These are phyloP conservation scores for Elanoides forficatus DNA, from an alignment of 2,113 vertebrate species.

Conservation along the genomic window DNA sequence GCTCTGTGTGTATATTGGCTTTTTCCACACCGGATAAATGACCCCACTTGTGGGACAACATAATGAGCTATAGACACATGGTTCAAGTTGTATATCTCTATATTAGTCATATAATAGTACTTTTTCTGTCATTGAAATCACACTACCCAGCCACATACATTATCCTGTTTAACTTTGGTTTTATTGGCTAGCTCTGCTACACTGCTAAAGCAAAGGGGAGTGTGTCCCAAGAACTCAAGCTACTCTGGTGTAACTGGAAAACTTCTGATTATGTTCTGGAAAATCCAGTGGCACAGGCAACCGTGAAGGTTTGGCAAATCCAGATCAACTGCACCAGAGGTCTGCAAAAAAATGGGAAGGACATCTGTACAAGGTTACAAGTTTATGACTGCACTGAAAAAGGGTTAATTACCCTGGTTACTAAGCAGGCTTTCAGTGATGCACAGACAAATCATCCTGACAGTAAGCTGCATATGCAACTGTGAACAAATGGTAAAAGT, in stretches of 20 bases:
- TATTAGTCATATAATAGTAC: neutral
- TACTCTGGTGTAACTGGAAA: neutral
- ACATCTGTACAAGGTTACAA: neutral
- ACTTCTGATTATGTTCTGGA: neutral
- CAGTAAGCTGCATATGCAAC: neutral
- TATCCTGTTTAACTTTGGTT: neutral
- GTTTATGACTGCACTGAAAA: neutral
- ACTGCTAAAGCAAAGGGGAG: neutral
- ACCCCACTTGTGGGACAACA: too few species aligned
- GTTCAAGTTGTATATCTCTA: neutral
- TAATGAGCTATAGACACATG: neutral
- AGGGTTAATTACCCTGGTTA: neutral
- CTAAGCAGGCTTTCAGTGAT: neutral
- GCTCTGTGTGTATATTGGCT: too few species aligned
- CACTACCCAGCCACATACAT: neutral
- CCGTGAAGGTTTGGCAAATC: neutral
- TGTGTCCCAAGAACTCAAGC: neutral
- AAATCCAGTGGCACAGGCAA: neutral
- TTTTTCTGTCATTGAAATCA: neutral
- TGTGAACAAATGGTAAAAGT: neutral
- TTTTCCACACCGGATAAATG: too few species aligned
- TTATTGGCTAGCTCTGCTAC: neutral
- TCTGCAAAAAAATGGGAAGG: neutral
- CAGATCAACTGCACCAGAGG: neutral
- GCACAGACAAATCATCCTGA: neutral